These are phyloP conservation scores for Lates japonicus DNA, from an alignment of 2,797 vertebrate species.

Conservation along the genomic window DNA sequence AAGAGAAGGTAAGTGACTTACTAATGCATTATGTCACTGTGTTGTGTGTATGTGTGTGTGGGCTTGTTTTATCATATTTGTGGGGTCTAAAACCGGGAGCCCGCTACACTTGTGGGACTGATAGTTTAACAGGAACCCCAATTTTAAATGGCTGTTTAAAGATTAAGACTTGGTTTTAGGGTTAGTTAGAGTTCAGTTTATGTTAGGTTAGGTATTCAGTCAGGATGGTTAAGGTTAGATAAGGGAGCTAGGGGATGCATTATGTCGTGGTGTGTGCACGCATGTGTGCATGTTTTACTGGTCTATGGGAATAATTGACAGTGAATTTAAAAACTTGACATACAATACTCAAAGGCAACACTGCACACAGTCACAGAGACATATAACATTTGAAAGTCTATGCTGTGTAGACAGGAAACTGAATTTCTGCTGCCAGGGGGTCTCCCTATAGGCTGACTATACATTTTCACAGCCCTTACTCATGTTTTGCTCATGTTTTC, in stretches of 20 bases:
- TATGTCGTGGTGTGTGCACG: constrained; percentile 21
- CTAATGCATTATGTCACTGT: constrained; percentile 19
- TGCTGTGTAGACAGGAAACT: neutral
- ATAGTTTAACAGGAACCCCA: too few relatives aligned
- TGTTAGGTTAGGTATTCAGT: too few relatives aligned
- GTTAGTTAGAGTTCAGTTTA: too few relatives aligned
- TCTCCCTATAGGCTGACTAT: neutral
- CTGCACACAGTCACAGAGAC: neutral
- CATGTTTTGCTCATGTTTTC: neutral
- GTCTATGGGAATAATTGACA: constrained; percentile 10
- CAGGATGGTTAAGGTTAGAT: too few relatives aligned
- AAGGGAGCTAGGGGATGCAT: neutral
- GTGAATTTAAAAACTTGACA: constrained; percentile 7
- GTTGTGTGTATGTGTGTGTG: neutral
- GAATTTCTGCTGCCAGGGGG: neutral
- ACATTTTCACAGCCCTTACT: neutral
- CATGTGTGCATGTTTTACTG: neutral
- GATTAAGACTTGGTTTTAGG: too few relatives aligned
- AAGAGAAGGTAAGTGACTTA: constrained; percentile 50
- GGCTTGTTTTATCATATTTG: too few relatives aligned
- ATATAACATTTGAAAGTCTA: constrained; percentile 7
- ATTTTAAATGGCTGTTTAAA: too few relatives aligned
- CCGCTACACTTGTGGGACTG: too few relatives aligned
- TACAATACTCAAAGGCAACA: constrained; percentile 30
- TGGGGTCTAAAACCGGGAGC: too few relatives aligned